Base-by-base conservation (phyloP, 2,797 vertebrate species). In the Pogonophryne albipinna region DNA sequence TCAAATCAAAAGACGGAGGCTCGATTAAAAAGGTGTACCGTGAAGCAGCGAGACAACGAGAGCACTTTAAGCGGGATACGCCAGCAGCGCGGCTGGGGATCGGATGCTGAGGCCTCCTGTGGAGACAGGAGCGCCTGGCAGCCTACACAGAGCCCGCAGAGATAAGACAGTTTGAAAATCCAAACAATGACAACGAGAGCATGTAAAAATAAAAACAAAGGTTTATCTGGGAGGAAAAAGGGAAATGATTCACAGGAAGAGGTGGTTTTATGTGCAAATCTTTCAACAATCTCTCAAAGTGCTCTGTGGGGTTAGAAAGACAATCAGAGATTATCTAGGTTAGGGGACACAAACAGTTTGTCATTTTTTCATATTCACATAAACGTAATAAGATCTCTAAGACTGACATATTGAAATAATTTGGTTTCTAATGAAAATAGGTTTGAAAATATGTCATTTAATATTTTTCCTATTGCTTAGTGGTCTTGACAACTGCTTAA, bases 1-100 rank as follows among this genome's bases (percentile, higher is more conserved):
- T 89, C 86, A 80, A 92, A 94, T 94, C 88, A 93, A 93, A 94
- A 91, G 89, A 78, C 82, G 57, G 87, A 75, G 78, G 84, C 84
- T 20, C 71, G 77, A 91, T 93, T 93, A 91, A 88, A 92, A 92
- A 91, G 90, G 88, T 86, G 85, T 76, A 81, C 74, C 56, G 71
- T 74, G 53, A 87, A 84, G 81, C 74, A 27, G 14, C 45, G 51
- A 89, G 88, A 90, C 91, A 87, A 91, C 72, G 60, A 80, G 76
- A 83, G 83, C 76, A 74, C 80, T 84, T 91, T 79, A 83, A 85
- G 82, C 80, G 78, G 87, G 78, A 87, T 69, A 79, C 85, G 34
- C 34, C 34, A 38, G 34, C 85, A 83, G 82, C 78, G 55, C 82
- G 68, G 81, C 71, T 73, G 84, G 85, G 84, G 83, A 73, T 17